phyloP scores from a whole-genome alignment of 2,888 invertebrate species.

The Lymantria dispar region DNA sequence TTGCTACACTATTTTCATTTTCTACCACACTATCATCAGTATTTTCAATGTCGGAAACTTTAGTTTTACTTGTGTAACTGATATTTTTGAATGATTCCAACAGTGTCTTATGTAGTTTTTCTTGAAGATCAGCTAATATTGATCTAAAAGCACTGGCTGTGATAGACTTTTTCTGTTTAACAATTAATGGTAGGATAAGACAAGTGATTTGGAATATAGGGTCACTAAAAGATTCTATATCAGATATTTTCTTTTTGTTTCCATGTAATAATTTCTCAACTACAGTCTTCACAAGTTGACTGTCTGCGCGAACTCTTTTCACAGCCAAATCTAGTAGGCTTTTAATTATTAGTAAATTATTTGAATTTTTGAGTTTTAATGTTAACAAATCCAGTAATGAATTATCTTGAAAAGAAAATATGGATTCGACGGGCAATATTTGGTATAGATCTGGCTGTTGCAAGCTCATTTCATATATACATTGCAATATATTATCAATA shows the following conservation, averaged over 20 bases:
- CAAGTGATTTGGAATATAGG: constrained; percentile 68
- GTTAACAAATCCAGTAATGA: constrained; percentile 55
- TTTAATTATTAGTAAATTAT: constrained; percentile 54
- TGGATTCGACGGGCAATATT: constrained; percentile 57
- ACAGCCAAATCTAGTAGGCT: constrained; percentile 63
- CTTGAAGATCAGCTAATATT: constrained; percentile 67
- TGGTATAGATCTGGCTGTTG: constrained; percentile 70
- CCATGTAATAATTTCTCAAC: constrained; percentile 57
- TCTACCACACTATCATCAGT: constrained; percentile 52
- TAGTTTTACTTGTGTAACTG: constrained; percentile 50
- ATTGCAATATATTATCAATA: constrained; percentile 56
- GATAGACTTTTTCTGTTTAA: constrained; percentile 66
- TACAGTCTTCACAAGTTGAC: constrained; percentile 60
- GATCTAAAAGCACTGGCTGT: constrained; percentile 62
- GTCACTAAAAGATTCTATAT: constrained; percentile 60
- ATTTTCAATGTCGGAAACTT: constrained; percentile 36
- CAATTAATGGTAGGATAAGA: constrained; percentile 61
- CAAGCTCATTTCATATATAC: constrained; percentile 62
- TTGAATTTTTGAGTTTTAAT: constrained; percentile 60
- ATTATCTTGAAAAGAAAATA: constrained; percentile 61
- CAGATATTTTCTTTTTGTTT: constrained; percentile 41
- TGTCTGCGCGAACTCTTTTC: constrained; percentile 62
- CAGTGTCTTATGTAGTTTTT: constrained; percentile 60
- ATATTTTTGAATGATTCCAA: constrained; percentile 63
- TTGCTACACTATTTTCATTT: constrained; percentile 52